Percentiles rank a stretch among this genome's conserved stretches.
Evolutionary conservation across 1,140 invertebrate species (phyloP).

Genomic region (Drosophila watanabei): DNA sequence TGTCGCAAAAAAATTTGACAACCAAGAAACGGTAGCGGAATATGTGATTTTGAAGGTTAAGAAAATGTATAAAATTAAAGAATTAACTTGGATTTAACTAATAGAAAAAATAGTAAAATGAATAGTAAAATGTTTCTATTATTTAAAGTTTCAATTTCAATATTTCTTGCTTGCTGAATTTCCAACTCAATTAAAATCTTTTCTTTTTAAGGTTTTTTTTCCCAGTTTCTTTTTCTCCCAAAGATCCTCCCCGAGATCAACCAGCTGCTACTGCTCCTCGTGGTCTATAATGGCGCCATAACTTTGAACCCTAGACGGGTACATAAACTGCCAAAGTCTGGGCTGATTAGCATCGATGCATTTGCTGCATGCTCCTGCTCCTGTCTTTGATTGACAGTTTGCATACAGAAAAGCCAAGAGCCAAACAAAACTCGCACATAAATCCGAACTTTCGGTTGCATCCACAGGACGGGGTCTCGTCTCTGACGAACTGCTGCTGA

Average conservation of each 20-base stretch:
- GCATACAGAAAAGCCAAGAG: slow-evolving; percentile 64
- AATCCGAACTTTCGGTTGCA: slow-evolving; percentile 61
- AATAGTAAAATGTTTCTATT: no score
- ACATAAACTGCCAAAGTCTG: slow-evolving; percentile 50
- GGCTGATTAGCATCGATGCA: slow-evolving; percentile 71
- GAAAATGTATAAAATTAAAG: neutral
- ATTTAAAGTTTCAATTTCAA: no score
- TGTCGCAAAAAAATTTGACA: slow-evolving; percentile 35
- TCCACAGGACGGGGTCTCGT: slow-evolving; percentile 25
- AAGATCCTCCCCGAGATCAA: neutral
- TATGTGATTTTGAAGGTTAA: neutral
- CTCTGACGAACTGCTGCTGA: no score
- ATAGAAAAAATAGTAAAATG: no score
- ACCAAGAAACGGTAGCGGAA: neutral
- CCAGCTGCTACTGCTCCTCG: slow-evolving; percentile 38
- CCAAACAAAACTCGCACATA: slow-evolving; percentile 78
- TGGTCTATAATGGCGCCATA: slow-evolving; percentile 71
- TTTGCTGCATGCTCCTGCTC: slow-evolving; percentile 7
- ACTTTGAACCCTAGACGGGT: slow-evolving; percentile 46
- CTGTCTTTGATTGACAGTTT: slow-evolving; percentile 79
- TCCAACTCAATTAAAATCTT: neutral
- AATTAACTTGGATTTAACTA: neutral
- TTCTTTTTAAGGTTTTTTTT: neutral
- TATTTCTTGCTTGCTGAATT: no score
- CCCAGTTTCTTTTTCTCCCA: neutral